Conservation (phyloP, 1,140 invertebrate genomes). For the Leguminivora glycinivorella region DNA sequence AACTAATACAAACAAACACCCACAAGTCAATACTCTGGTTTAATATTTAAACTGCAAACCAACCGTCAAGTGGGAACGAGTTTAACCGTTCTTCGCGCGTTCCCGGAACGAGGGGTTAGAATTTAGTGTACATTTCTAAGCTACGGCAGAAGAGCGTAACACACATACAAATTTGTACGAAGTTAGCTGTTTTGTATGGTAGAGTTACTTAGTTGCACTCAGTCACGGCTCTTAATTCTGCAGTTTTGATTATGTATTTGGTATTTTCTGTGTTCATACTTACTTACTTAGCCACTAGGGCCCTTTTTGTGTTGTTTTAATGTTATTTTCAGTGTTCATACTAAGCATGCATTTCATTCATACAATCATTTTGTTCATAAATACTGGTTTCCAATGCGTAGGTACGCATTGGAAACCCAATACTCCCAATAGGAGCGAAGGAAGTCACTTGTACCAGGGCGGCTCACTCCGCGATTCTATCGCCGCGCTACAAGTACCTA, state of each 20-base stretch:
- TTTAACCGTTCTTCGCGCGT: conserved; percentile 8
- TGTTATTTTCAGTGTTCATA: no score
- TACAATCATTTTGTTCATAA: no score
- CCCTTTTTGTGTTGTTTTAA: no score
- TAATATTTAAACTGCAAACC: not conserved
- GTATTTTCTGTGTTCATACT: not conserved
- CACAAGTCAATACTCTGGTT: not conserved
- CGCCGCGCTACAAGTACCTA: no score
- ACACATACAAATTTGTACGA: not conserved
- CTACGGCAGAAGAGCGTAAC: not conserved
- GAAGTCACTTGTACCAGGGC: no score
- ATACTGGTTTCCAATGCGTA: no score
- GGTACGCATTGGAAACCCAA: no score
- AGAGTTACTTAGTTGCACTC: not conserved
- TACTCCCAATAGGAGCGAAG: no score
- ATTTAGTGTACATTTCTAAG: not conserved
- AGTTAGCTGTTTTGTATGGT: not conserved
- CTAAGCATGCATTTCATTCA: no score
- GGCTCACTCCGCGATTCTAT: no score
- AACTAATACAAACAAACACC: no score
- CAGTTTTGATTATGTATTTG: not conserved
- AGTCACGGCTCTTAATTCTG: not conserved
- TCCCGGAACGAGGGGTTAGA: conserved; percentile 10
- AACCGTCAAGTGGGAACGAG: conserved; percentile 6
- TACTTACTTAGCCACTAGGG: no score